A percentile compares a stretch with the other conserved stretches of the same genome.
phyloP scores from a whole-genome alignment of 1,140 invertebrate genomes.

The Kradibia gibbosae region DNA sequence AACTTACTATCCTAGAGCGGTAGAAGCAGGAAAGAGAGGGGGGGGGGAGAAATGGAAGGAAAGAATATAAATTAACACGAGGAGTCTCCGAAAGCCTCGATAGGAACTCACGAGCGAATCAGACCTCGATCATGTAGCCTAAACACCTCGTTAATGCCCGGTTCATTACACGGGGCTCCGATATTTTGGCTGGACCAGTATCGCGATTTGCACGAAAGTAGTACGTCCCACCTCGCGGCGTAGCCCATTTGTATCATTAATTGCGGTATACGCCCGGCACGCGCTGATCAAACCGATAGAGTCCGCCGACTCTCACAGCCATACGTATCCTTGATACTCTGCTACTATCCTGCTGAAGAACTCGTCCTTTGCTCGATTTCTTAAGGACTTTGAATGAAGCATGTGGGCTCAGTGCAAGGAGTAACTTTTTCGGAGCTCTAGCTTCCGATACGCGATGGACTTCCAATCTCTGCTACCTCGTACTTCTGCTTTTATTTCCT shows the following conservation, averaged over 20 bases:
- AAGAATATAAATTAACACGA: too few species aligned
- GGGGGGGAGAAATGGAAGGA: too few species aligned
- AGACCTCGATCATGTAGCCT: background rate
- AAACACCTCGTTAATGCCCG: constrained; percentile 29
- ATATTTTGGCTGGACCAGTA: constrained; percentile 46
- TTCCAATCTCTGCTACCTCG: background rate
- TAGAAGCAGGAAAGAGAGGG: too few species aligned
- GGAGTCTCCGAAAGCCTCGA: too few species aligned
- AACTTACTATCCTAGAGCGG: too few species aligned
- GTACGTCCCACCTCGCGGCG: constrained; percentile 35
- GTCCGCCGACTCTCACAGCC: background rate
- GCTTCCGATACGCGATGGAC: background rate
- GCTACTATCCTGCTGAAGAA: background rate
- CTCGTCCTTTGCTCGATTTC: background rate
- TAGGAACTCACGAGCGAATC: background rate
- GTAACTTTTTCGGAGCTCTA: background rate
- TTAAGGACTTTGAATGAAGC: background rate
- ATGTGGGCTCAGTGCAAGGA: background rate
- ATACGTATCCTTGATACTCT: background rate
- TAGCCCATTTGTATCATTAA: constrained; percentile 63
- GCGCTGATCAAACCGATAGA: constrained; percentile 22
- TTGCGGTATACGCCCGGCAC: constrained; percentile 50
- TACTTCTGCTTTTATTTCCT: background rate
- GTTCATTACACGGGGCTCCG: constrained; percentile 38
- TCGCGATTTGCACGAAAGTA: constrained; percentile 48